These are phyloP conservation scores for Drosophila sucinea DNA, from an alignment of 1,140 invertebrate species.

Conservation along the genomic window DNA sequence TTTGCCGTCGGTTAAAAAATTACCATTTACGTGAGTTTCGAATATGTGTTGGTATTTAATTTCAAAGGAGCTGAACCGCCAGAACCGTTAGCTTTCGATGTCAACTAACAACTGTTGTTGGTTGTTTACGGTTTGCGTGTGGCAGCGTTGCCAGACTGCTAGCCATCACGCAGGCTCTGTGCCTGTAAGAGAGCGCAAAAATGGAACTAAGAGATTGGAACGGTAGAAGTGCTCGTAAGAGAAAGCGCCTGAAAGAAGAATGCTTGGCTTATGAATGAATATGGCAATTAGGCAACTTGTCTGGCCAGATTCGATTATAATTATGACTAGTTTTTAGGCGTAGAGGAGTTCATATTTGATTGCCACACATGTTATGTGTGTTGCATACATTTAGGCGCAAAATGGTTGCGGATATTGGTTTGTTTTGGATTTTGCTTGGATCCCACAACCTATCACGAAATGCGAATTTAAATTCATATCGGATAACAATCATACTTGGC, in stretches of 20 bases:
- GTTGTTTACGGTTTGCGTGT: conserved; percentile 42
- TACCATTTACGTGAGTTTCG: neutral
- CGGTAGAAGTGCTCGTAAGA: neutral
- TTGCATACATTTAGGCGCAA: conserved; percentile 35
- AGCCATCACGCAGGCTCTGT: conserved; percentile 24
- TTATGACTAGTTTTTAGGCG: conserved; percentile 17
- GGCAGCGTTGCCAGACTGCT: conserved; percentile 1
- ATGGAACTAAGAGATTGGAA: neutral
- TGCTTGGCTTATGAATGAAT: conserved; percentile 62
- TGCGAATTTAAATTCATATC: conserved; percentile 23
- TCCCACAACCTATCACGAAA: neutral
- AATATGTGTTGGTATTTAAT: neutral
- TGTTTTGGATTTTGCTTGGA: neutral
- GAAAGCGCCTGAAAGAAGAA: conserved; percentile 2
- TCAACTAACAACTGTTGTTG: conserved; percentile 65
- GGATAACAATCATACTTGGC: neutral
- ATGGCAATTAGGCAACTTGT: conserved; percentile 58
- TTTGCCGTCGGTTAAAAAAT: conserved; percentile 19
- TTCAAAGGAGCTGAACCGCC: neutral
- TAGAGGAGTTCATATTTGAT: neutral
- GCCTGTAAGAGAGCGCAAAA: neutral
- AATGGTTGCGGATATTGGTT: conserved; percentile 13
- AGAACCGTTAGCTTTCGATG: conserved; percentile 38
- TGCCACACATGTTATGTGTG: neutral
- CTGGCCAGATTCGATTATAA: conserved; percentile 52